Evolutionary conservation across 2,888 invertebrate genomes (phyloP).

Genomic region (Dryadula phaetusa): DNA sequence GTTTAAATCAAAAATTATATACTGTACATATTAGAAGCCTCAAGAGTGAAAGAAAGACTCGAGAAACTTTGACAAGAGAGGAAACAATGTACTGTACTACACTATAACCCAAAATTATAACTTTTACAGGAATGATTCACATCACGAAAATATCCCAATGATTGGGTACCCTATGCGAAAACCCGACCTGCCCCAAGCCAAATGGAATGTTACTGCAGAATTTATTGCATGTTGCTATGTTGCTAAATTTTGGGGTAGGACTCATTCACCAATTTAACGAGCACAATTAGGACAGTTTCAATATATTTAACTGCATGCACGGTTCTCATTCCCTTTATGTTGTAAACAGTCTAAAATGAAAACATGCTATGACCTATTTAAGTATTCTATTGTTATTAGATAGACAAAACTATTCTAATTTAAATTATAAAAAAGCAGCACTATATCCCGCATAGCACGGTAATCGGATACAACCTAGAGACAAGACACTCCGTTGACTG

Average conservation of each 20-base stretch:
- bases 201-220: conserved; percentile 53
- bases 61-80: too few relatives aligned
- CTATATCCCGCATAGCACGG: too few relatives aligned
- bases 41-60: too few relatives aligned
- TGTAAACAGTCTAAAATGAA: not conserved
- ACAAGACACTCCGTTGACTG: too few relatives aligned
- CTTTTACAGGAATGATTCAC: not conserved
- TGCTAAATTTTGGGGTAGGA: conserved; percentile 31
- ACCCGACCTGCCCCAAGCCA: conserved; percentile 61
- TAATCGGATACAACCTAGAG: too few relatives aligned
- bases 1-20: too few relatives aligned
- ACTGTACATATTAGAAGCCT: too few relatives aligned
- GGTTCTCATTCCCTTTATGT: not conserved
- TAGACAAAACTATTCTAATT: not conserved
- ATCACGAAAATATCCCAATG: not conserved
- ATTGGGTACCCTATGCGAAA: conserved; percentile 58
- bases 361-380: not conserved
- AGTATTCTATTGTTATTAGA: not conserved
- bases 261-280: conserved; percentile 3
- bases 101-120: not conserved
- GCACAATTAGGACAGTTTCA: conserved; percentile 22
- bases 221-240: conserved; percentile 40
- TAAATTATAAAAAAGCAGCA: too few relatives aligned
- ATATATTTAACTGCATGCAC: conserved; percentile 20
- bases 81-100: too few relatives aligned